Evolutionary conservation across 2,888 invertebrate genomes (phyloP).

Genomic region (Meliscaeva auricollis): DNA sequence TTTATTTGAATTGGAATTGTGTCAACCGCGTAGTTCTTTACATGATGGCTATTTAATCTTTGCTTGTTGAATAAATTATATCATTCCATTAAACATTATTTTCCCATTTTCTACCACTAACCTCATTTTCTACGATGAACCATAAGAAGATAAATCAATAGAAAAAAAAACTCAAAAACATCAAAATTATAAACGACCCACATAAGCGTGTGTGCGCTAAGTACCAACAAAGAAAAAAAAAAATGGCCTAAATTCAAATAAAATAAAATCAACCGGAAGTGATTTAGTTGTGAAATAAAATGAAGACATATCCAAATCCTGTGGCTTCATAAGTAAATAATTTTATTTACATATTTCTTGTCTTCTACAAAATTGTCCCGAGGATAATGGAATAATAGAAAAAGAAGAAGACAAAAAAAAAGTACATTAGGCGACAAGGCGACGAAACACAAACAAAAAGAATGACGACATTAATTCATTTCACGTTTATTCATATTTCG

Average conservation of each 20-base stretch:
- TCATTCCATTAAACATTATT: too few species aligned
- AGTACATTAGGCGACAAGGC: slow-evolving; percentile 49
- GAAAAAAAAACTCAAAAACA: background rate
- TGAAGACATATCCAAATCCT: background rate
- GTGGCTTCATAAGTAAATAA: slow-evolving; percentile 23
- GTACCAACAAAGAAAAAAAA: background rate
- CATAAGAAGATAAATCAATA: too few species aligned
- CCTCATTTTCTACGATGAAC: too few species aligned
- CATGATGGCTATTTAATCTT: too few species aligned
- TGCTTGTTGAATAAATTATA: too few species aligned
- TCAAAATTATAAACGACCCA: background rate
- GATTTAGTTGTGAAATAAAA: slow-evolving; percentile 26
- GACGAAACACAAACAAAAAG: slow-evolving; percentile 35
- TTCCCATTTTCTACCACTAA: background rate
- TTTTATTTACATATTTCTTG: background rate
- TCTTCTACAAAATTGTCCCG: background rate
- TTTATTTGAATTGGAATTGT: too few species aligned
- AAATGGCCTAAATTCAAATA: slow-evolving; percentile 1
- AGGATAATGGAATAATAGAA: slow-evolving; percentile 13
- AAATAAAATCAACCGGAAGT: slow-evolving; percentile 27
- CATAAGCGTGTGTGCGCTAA: background rate
- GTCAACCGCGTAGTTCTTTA: too few species aligned
- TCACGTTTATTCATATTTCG: slow-evolving; percentile 49
- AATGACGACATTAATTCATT: slow-evolving; percentile 52
- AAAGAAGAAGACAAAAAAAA: background rate